These are phyloP conservation scores for Spinus pinus DNA, from an alignment of 2,797 vertebrate genomes.

Conservation along the genomic window DNA sequence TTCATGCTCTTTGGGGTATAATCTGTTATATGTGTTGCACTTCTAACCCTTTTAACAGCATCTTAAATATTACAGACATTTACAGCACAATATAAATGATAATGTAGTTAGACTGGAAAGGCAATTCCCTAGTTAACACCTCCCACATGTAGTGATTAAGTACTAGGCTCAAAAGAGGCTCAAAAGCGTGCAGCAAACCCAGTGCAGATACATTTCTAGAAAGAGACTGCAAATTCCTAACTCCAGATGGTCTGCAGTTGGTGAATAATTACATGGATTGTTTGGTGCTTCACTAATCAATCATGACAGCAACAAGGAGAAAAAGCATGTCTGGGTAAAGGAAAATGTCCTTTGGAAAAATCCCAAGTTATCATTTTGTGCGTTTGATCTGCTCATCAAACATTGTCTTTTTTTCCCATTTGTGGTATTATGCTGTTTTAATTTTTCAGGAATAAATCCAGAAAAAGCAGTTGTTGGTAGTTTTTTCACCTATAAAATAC, in stretches of 20 bases:
- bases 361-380: neutral
- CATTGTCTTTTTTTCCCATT: neutral
- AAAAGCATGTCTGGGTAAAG: slow-evolving; percentile 32
- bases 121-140: slow-evolving; percentile 69
- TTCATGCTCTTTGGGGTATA: neutral
- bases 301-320: slow-evolving; percentile 51
- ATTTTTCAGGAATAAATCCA: neutral
- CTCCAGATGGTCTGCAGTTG: slow-evolving; percentile 60
- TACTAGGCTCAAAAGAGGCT: slow-evolving; percentile 57
- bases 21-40: neutral
- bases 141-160: slow-evolving; percentile 67
- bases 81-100: slow-evolving; percentile 49
- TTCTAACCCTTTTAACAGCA: slow-evolving; percentile 22
- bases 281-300: slow-evolving; percentile 59
- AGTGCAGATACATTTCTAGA: slow-evolving; percentile 57
- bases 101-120: slow-evolving; percentile 57
- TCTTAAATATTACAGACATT: slow-evolving; percentile 23
- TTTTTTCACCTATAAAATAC: neutral
- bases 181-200: slow-evolving; percentile 18
- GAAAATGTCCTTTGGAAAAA: slow-evolving; percentile 56
- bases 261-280: slow-evolving; percentile 60
- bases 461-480: neutral
- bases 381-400: slow-evolving; percentile 30
- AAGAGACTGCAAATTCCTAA: slow-evolving; percentile 60
- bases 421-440: neutral